phyloP scores from a whole-genome alignment of 2,888 invertebrate genomes.

The Eupithecia subumbrata region DNA sequence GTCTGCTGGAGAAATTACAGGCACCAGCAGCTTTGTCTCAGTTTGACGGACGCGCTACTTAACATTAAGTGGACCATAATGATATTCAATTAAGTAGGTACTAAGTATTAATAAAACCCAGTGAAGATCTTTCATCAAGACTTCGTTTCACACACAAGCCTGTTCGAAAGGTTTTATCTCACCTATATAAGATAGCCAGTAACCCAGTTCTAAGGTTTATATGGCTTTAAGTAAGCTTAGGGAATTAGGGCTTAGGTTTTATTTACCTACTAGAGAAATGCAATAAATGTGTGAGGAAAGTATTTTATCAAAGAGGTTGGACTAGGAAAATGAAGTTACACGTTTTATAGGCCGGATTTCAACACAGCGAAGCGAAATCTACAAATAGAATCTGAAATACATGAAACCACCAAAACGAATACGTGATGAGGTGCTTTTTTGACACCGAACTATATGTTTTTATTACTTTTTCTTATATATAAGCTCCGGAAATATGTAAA shows the following conservation, averaged over 20 bases:
- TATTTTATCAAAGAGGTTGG: not conserved
- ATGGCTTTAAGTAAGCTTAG: not conserved
- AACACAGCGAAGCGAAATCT: not conserved
- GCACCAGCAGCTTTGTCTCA: too few relatives aligned
- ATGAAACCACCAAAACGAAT: not conserved
- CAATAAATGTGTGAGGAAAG: not conserved
- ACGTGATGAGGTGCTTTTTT: not conserved
- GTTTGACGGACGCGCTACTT: too few relatives aligned
- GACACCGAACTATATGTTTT: too few relatives aligned
- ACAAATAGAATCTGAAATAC: not conserved
- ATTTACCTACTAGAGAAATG: not conserved
- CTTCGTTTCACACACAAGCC: not conserved
- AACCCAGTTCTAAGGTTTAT: not conserved
- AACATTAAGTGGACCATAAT: too few relatives aligned
- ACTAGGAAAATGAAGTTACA: not conserved
- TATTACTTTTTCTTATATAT: too few relatives aligned
- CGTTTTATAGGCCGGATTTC: not conserved
- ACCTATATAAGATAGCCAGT: not conserved
- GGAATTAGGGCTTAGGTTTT: not conserved
- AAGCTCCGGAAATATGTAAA: too few relatives aligned
- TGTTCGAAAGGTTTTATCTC: not conserved
- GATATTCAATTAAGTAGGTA: not conserved
- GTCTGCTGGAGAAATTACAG: not conserved
- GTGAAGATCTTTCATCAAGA: not conserved
- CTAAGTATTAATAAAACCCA: not conserved